phyloP scores from a whole-genome alignment of 2,113 vertebrate species.

The Rattus rattus region DNA sequence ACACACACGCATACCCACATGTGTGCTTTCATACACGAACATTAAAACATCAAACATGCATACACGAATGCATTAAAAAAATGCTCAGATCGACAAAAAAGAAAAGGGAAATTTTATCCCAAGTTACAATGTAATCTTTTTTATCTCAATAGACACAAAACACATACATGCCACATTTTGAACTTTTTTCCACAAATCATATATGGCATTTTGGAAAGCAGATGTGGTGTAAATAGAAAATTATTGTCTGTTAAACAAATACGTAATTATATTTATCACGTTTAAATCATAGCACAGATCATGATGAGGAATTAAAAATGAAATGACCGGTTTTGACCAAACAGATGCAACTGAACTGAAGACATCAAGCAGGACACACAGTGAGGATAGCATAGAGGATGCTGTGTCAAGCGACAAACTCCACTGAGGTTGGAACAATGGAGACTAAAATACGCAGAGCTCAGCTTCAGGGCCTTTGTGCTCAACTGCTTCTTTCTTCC shows the following conservation, averaged over 20 bases:
- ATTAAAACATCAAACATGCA: background rate
- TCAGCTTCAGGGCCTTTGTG: background rate
- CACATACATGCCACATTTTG: background rate
- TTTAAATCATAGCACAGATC: background rate
- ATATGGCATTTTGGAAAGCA: constrained; percentile 53
- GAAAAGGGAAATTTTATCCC: background rate
- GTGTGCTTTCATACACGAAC: background rate
- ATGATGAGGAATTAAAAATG: background rate
- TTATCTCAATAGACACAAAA: constrained; percentile 18
- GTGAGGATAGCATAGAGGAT: background rate
- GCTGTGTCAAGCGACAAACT: background rate
- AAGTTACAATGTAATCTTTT: background rate
- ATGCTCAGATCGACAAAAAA: background rate
- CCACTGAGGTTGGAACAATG: background rate
- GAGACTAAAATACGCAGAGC: background rate
- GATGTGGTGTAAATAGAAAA: constrained; percentile 10
- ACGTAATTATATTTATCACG: background rate
- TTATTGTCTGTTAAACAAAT: background rate
- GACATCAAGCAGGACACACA: background rate
- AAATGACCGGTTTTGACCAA: background rate
- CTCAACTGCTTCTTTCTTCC: background rate
- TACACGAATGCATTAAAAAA: background rate
- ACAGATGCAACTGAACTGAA: background rate
- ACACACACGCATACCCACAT: background rate
- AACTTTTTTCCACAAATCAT: background rate